phyloP scores from a whole-genome alignment of 2,113 vertebrate genomes.

The Chelonoidis abingdonii region DNA sequence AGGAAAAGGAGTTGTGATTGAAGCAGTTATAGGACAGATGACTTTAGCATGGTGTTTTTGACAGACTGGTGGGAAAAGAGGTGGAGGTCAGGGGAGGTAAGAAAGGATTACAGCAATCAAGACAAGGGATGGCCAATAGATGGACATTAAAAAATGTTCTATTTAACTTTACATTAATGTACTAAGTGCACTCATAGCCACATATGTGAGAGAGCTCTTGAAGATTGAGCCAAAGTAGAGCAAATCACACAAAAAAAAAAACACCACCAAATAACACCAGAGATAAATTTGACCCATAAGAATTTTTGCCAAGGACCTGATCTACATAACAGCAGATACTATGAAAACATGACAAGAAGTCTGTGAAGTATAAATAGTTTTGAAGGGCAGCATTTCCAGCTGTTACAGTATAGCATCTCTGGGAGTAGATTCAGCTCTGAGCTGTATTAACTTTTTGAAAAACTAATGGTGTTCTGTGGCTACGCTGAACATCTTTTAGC shows the following conservation, averaged over 20 bases:
- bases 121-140: not conserved
- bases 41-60: not conserved
- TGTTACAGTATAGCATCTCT: conserved; percentile 6
- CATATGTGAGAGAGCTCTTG: not conserved
- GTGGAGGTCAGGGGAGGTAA: not conserved
- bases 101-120: not conserved
- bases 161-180: not conserved
- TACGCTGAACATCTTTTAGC: conserved; percentile 32
- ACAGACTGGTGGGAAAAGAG: not conserved
- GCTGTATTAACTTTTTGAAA: not conserved
- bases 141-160: not conserved
- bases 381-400: not conserved
- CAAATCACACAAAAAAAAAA: not conserved
- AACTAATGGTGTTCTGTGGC: not conserved
- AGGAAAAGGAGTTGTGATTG: not conserved
- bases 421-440: not conserved
- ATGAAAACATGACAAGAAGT: not conserved
- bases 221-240: not conserved
- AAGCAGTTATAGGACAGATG: not conserved
- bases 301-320: not conserved
- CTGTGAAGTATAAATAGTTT: not conserved
- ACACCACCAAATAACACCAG: not conserved
- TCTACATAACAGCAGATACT: not conserved
- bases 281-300: not conserved
- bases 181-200: not conserved